Percentiles rank a stretch among this genome's conserved stretches.
Conservation (phyloP, 2,888 invertebrate species). For the Agrochola macilenta region DNA sequence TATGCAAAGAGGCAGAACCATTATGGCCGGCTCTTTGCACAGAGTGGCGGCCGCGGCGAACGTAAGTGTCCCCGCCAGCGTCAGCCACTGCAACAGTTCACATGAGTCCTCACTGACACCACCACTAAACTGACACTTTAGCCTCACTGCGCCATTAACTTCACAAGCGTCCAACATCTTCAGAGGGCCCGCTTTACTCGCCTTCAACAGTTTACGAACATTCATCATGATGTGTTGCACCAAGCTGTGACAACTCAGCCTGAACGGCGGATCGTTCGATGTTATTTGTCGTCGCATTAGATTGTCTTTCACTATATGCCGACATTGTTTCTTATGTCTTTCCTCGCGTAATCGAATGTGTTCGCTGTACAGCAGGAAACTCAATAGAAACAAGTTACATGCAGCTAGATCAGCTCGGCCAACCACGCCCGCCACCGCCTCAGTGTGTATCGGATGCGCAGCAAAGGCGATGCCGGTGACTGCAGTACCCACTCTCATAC, state of each 20-base stretch:
- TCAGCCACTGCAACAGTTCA: constrained; percentile 89
- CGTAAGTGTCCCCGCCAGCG: constrained; percentile 91
- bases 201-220: constrained; percentile 84
- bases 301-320: constrained; percentile 80
- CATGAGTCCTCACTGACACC: constrained; percentile 85
- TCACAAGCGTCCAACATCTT: constrained; percentile 83
- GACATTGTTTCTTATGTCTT: constrained; percentile 80
- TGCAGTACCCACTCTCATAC: constrained; percentile 92
- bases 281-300: constrained; percentile 75
- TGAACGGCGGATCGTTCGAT: constrained; percentile 80
- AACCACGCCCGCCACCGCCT: constrained; percentile 98
- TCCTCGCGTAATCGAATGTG: constrained; percentile 93
- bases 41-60: constrained; percentile 95
- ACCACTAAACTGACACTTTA: constrained; percentile 84
- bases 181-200: constrained; percentile 84
- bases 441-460: constrained; percentile 98
- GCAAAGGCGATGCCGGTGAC: constrained; percentile 97
- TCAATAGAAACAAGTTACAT: constrained; percentile 96
- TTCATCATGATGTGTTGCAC: constrained; percentile 87
- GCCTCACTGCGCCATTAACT: constrained; percentile 79
- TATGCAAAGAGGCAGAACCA: constrained; percentile 97
- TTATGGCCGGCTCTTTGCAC: constrained; percentile 98
- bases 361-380: constrained; percentile 96
- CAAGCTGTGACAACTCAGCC: constrained; percentile 85
- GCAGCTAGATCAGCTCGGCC: constrained; percentile 98